Evolutionary conservation across 2,797 vertebrate genomes (phyloP), one percentile per base, ranked within the genome.

Genomic region (Sylvia borin): DNA sequence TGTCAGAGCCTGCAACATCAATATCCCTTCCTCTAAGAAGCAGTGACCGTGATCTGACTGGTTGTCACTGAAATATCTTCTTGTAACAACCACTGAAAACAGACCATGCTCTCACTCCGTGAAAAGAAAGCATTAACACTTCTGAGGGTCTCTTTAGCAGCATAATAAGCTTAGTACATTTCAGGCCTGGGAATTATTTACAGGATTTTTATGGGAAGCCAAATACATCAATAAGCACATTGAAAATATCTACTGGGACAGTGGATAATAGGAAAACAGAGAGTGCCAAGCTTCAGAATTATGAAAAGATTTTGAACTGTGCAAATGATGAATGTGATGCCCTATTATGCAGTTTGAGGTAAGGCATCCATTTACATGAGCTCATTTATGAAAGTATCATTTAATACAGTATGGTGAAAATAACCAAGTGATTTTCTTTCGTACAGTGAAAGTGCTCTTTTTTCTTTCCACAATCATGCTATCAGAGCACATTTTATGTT

Each of bases 101-200:
- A 50, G 7, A 85, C 7, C 2, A 0, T 50, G 50, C 48, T 61
- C 54, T 50, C 36, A 34, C 5, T 79, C 50, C 38, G 38, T 79
- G 26, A 79, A 95, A 77, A 77, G 25, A 64, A 94, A 51, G 32
- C 54, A 25, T 90, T 67, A 85, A 68, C 24, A 16, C 64, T 92
- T 89, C 64, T 45, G 62, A 87, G 76, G 40, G 82, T 87, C 86
- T 91, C 89, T 84, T 76, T 62, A 87, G 34, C 64, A 76, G 55
- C 32, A 17, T 74, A 70, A 62, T 78, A 89, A 62, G 29, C 64
- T 73, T 76, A 32, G 11, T 79, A 67, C 64, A 5, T 79, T 89
- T 92, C 67, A 82, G 38, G 32, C 50, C 67, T 79, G 48, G 61
- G 83, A 96, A 71, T 91, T 89, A 91, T 67, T 92, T 87, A 73